Percentiles rank a stretch among this genome's conserved stretches.
Evolutionary conservation across 2,888 invertebrate species (phyloP).

Genomic region (Trissonchulus latispiculum): DNA sequence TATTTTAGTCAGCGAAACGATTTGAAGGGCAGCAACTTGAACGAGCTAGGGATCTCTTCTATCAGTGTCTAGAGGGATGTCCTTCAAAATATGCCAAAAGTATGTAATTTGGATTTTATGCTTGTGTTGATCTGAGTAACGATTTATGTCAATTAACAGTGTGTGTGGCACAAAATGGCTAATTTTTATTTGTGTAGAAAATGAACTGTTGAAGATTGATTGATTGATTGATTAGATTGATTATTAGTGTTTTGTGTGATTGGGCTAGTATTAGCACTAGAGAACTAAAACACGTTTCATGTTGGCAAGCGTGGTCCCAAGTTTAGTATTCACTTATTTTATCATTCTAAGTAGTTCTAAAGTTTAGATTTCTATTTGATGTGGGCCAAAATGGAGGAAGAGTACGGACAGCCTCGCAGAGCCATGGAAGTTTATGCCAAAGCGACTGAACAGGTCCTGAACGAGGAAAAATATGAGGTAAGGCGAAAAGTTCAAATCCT

Average conservation of each 20-base stretch:
- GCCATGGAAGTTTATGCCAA: slow-evolving; percentile 99
- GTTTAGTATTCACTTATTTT: too few relatives aligned
- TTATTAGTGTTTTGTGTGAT: neutral
- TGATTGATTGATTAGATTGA: too few relatives aligned
- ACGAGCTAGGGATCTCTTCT: slow-evolving; percentile 90
- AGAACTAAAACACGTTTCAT: too few relatives aligned
- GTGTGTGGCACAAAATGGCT: too few relatives aligned
- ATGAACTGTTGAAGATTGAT: too few relatives aligned
- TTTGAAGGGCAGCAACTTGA: slow-evolving; percentile 61
- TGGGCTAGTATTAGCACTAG: neutral
- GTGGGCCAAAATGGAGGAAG: slow-evolving; percentile 96
- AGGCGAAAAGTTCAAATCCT: too few relatives aligned
- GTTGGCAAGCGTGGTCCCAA: too few relatives aligned
- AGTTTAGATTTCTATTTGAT: slow-evolving; percentile 65
- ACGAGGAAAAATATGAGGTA: slow-evolving; percentile 83
- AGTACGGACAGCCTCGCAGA: slow-evolving; percentile 89
- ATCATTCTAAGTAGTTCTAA: too few relatives aligned
- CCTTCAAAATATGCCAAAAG: slow-evolving; percentile 89
- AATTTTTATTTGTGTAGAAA: too few relatives aligned
- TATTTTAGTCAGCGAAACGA: neutral
- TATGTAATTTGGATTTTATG: too few relatives aligned
- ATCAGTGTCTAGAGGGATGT: slow-evolving; percentile 91
- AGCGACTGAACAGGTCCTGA: slow-evolving; percentile 78
- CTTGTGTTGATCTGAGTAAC: too few relatives aligned
- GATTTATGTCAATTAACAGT: too few relatives aligned